Evolutionary conservation across 2,888 invertebrate species (phyloP), one percentile per base, ranked within the genome.

Genomic region (Luffia ferchaultella): DNA sequence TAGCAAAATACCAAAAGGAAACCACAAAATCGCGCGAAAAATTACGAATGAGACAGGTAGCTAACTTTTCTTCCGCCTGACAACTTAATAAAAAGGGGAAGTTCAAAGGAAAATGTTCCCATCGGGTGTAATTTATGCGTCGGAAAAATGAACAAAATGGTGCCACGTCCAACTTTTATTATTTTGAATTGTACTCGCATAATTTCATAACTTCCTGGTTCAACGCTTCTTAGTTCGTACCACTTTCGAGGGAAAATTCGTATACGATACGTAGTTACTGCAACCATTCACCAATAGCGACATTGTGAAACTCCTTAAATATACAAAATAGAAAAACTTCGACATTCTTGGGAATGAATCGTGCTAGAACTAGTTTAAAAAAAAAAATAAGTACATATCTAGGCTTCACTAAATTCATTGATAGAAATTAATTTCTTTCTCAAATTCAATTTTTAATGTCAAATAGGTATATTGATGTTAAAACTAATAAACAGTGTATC

Each of bases 91-190:
- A 60, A 62, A 61, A 62, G 63, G 61, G 60, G 54, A 63, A 62
- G 63, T 64, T 62, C 63, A 62, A 62, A 59, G 59, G 58, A 62
- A 59, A 46, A 60, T 54, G 56, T 66, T 46, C 47, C 50, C 51
- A 61, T 57, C 50, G 52, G 56, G 56, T 59, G 64, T 67, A 71
- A 70, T 72, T 68, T 71, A 73, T 72, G 65, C 62, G 58, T 55
- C 40, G 17, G 46, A 65, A 65, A 70, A 68, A 66, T 65, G 66
- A 67, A 65, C 60, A 60, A 61, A 58, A 57, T 59, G 55, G 58
- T 56, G 60, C 65, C 72, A 73, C 73, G 73, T 73, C 60, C 67
- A 54, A 64, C 54, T 72, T 73, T 73, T 73, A 74, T 73, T 67
- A 66, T 46, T 30, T 30, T 12, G 30, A 12, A 30, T 30, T 30